These are phyloP conservation scores for Rhorus exstirpatorius DNA, from an alignment of 2,888 invertebrate species.

Conservation along the genomic window DNA sequence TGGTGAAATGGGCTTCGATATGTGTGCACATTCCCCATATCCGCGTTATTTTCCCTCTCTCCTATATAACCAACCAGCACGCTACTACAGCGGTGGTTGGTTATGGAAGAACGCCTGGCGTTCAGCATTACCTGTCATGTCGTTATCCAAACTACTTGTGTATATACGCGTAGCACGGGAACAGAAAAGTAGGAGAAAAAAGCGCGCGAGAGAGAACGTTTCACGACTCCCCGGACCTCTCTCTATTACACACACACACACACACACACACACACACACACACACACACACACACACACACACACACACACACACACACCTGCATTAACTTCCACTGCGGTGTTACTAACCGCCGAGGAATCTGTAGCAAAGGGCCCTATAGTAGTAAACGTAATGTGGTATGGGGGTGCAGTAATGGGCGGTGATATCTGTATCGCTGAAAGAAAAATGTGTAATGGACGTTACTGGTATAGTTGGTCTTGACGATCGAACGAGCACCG, in stretches of 20 bases:
- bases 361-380: constrained; percentile 33
- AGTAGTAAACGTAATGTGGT: constrained; percentile 34
- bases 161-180: not conserved
- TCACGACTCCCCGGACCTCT: constrained; percentile 24
- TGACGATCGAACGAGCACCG: constrained; percentile 44
- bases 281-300: constrained; percentile 32
- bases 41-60: not conserved
- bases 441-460: constrained; percentile 55
- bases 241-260: constrained; percentile 10
- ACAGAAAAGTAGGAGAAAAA: not conserved
- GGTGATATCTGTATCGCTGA: constrained; percentile 56
- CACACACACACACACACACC: constrained; percentile 25
- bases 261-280: constrained; percentile 29
- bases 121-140: constrained; percentile 53
- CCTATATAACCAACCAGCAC: constrained; percentile 4
- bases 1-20: constrained; percentile 28
- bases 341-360: constrained; percentile 47
- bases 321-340: constrained; percentile 58
- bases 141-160: constrained; percentile 59
- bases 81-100: not conserved
- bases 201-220: not conserved
- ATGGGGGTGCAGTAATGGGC: constrained; percentile 31
- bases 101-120: constrained; percentile 8
- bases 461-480: constrained; percentile 16
- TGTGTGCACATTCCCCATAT: constrained; percentile 7